Percentiles rank a stretch among this genome's conserved stretches.
Conservation (phyloP, 2,888 invertebrate genomes). For the Eilema depressum region DNA sequence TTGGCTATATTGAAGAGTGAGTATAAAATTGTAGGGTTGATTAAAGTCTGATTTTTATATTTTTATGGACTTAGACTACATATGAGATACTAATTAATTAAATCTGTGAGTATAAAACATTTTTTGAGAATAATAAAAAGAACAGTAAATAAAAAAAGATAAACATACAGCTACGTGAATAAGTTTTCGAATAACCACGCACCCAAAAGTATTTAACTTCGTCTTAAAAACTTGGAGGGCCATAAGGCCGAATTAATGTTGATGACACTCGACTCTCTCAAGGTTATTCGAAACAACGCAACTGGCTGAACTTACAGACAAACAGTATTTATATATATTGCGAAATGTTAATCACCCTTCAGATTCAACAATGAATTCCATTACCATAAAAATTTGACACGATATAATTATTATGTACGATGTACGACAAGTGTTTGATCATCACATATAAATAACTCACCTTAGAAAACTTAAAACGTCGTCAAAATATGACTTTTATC, state of each 20-base stretch:
- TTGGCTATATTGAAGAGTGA: no score
- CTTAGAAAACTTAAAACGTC: constrained; percentile 58
- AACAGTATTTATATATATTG: constrained; percentile 45
- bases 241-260: constrained; percentile 65
- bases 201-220: constrained; percentile 33
- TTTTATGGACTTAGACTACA: no score
- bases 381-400: constrained; percentile 49
- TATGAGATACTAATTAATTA: no score
- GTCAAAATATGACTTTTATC: constrained; percentile 50
- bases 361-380: constrained; percentile 49
- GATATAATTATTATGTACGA: constrained; percentile 31
- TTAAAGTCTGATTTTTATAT: no score
- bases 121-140: neutral
- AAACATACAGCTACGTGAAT: constrained; percentile 10
- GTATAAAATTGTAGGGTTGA: no score
- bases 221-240: constrained; percentile 48
- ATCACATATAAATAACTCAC: constrained; percentile 60
- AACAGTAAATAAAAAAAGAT: neutral
- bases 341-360: constrained; percentile 47
- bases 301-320: constrained; percentile 45
- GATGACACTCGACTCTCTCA: constrained; percentile 67
- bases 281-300: constrained; percentile 69
- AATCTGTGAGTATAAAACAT: no score
- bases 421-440: constrained; percentile 55
- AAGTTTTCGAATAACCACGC: constrained; percentile 25